Conservation (phyloP, 2,888 invertebrate species). For the Tipula unca region DNA sequence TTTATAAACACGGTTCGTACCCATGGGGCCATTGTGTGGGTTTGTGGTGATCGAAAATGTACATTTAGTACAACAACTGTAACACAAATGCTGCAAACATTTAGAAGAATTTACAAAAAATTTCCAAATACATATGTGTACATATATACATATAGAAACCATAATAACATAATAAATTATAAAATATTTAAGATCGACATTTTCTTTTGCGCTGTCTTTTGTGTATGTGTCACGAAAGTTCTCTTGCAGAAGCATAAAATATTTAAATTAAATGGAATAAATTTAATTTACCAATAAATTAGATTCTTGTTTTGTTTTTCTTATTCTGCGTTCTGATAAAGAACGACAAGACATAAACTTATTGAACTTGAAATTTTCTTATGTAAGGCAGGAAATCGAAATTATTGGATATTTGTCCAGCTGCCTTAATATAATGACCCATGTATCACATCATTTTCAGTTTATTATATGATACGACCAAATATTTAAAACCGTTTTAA, state of each 20-base stretch:
- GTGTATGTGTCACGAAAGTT: not conserved
- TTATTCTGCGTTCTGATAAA: not conserved
- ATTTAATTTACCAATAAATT: not conserved
- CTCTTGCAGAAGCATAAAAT: not conserved
- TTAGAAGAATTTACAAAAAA: not conserved
- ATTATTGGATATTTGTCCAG: not conserved
- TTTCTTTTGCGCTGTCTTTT: not conserved
- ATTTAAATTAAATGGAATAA: not conserved
- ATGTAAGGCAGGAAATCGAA: not conserved
- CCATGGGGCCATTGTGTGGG: slow-evolving; percentile 97
- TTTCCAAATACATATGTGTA: not conserved
- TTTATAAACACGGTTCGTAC: slow-evolving; percentile 93
- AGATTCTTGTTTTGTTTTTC: not conserved
- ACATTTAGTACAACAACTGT: slow-evolving; percentile 95
- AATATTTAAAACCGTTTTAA: not conserved
- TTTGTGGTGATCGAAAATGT: slow-evolving; percentile 96
- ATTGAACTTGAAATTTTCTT: not conserved
- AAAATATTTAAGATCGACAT: not conserved
- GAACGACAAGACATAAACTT: not conserved
- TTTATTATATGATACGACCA: not conserved
- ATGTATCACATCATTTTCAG: not conserved
- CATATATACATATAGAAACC: too few species aligned
- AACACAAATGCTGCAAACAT: slow-evolving; percentile 68
- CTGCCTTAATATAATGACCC: not conserved
- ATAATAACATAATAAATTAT: not conserved